phyloP scores from a whole-genome alignment of 2,113 vertebrate genomes.

The Microtus oregoni region DNA sequence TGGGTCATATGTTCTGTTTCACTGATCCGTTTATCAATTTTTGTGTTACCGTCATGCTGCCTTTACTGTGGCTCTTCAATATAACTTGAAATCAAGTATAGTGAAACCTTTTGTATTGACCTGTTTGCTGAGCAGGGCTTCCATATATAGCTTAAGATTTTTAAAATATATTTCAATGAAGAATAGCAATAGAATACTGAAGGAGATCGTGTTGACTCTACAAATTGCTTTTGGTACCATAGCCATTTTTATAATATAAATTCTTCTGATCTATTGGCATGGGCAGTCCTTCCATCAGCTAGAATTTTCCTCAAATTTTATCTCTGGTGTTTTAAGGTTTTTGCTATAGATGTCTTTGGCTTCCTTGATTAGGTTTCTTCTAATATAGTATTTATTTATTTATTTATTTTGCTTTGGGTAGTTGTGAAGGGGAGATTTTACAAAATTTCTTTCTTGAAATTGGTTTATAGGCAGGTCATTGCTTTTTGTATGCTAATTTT shows the following conservation, averaged over 20 bases:
- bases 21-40: no score
- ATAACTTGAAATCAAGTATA: background rate
- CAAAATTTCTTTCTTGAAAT: background rate
- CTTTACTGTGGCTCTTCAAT: background rate
- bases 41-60: background rate
- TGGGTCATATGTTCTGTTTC: background rate
- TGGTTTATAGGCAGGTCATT: background rate
- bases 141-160: background rate
- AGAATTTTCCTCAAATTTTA: no score
- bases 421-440: background rate
- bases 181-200: background rate
- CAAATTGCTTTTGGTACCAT: background rate
- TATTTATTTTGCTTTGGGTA: background rate
- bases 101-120: background rate
- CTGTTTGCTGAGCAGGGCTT: background rate
- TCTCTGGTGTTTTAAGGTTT: background rate
- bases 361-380: background rate
- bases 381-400: background rate
- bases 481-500: constrained; percentile 3
- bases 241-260: background rate
- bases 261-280: background rate
- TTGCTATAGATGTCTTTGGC: background rate
- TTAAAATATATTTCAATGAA: background rate
- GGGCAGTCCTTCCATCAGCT: background rate
- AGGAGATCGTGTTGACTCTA: background rate